These are phyloP conservation scores for Prunella fulvescens DNA, from an alignment of 2,113 vertebrate species.

Conservation along the genomic window DNA sequence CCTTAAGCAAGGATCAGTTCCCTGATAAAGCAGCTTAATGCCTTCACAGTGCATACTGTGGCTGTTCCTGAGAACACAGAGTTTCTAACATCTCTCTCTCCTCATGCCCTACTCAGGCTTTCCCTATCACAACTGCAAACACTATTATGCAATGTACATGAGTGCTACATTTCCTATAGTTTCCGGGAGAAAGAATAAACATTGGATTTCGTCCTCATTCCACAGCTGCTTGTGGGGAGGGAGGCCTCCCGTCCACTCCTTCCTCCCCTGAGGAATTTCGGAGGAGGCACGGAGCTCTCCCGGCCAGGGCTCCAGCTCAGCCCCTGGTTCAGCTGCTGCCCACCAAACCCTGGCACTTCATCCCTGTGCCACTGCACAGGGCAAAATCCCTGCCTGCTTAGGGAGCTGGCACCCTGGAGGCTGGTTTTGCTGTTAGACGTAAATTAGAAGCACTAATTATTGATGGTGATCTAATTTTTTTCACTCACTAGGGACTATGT, in stretches of 20 bases:
- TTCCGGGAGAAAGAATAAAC: constrained; percentile 57
- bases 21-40: neutral
- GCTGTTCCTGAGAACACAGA: neutral
- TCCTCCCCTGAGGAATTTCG: constrained; percentile 26
- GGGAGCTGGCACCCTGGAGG: neutral
- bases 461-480: neutral
- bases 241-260: constrained; percentile 29
- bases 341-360: neutral
- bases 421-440: neutral
- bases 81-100: neutral
- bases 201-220: constrained; percentile 58
- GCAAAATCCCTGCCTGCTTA: neutral
- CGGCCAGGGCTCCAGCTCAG: neutral
- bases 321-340: neutral
- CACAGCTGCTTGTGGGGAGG: constrained; percentile 44
- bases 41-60: neutral
- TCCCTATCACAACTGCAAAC: neutral
- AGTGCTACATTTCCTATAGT: constrained; percentile 41
- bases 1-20: neutral
- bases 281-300: neutral
- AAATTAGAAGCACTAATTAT: neutral
- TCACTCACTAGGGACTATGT: neutral
- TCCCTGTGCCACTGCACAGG: accelerated
- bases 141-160: neutral
- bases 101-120: accelerated